These are phyloP conservation scores for Phalloptychus januarius DNA, from an alignment of 2,797 vertebrate species.

Conservation along the genomic window DNA sequence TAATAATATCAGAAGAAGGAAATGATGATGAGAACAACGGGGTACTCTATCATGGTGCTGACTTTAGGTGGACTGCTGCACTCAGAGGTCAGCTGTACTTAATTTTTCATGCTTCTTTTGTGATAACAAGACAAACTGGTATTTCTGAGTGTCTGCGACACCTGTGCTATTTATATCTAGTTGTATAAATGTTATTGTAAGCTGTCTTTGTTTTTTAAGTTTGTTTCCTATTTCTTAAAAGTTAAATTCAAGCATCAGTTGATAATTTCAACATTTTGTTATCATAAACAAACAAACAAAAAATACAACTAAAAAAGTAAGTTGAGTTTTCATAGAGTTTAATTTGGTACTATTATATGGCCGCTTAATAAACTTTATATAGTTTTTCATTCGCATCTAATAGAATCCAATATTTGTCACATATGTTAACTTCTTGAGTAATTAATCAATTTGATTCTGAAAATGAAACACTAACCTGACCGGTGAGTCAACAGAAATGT, in stretches of 20 bases:
- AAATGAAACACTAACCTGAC: not conserved
- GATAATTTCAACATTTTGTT: not conserved
- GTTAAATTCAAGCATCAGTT: not conserved
- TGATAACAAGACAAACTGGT: not conserved
- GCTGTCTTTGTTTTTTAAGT: no score
- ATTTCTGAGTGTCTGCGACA: not conserved
- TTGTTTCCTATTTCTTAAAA: not conserved
- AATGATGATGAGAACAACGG: conserved; percentile 36
- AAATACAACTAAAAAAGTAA: not conserved
- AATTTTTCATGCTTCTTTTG: not conserved
- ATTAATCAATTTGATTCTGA: not conserved
- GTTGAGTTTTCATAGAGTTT: not conserved
- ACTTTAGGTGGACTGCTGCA: conserved; percentile 33
- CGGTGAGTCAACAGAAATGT: not conserved
- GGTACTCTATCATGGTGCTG: conserved; percentile 29
- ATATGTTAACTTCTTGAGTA: not conserved
- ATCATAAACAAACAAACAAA: not conserved
- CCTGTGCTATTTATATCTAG: not conserved
- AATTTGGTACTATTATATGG: not conserved
- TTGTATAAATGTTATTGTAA: not conserved
- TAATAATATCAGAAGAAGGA: not conserved
- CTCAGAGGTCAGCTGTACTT: conserved; percentile 47
- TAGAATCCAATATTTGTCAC: not conserved
- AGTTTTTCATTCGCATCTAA: not conserved
- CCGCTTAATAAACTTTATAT: not conserved